Percentiles rank a stretch among this genome's conserved stretches.
phyloP scores from a whole-genome alignment of 1,140 invertebrate genomes.

The Ceratosolen solmsi region DNA sequence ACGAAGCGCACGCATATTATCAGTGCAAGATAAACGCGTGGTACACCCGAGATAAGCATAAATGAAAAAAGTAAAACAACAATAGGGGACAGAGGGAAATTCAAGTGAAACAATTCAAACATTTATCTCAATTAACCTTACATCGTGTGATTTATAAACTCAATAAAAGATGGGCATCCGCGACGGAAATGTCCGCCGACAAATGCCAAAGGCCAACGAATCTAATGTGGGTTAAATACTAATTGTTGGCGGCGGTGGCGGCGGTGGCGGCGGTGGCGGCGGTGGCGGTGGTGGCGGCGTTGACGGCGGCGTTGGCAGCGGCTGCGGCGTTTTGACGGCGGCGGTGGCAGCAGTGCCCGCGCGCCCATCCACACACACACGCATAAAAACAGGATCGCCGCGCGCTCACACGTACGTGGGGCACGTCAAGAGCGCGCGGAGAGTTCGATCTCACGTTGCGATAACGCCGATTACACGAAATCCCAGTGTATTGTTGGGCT shows the following conservation, averaged over 20 bases:
- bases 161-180: conserved; percentile 31
- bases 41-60: too few species aligned
- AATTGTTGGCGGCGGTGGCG: conserved; percentile 54
- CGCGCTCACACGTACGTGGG: too few species aligned
- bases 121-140: conserved; percentile 35
- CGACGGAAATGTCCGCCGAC: conserved; percentile 43
- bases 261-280: background rate
- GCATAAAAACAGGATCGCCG: too few species aligned
- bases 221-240: conserved; percentile 64
- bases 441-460: conserved; percentile 51
- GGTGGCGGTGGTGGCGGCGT: too few species aligned
- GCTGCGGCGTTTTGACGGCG: too few species aligned
- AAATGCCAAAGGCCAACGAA: conserved; percentile 57
- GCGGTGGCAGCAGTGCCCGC: too few species aligned
- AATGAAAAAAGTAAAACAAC: too few species aligned
- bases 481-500: conserved; percentile 56
- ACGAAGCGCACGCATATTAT: too few species aligned
- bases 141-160: conserved; percentile 38
- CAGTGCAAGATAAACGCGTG: too few species aligned
- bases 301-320: too few species aligned
- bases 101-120: conserved; percentile 5
- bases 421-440: background rate
- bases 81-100: background rate
- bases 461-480: conserved; percentile 59
- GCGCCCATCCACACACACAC: too few species aligned